Conservation (phyloP, 2,888 invertebrate species). For the Euphydryas editha region DNA sequence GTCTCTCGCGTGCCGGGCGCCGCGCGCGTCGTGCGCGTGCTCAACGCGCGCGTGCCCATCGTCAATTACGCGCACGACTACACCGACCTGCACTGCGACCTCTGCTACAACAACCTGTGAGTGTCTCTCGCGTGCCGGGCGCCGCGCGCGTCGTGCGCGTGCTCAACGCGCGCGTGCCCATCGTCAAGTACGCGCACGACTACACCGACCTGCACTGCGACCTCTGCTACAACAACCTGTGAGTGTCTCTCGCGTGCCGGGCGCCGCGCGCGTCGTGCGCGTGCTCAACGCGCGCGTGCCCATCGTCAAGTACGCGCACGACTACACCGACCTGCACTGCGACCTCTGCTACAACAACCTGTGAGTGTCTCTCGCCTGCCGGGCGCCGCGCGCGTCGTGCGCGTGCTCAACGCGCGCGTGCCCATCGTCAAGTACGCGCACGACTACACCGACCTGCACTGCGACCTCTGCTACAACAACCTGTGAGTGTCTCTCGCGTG, state of each 20-base stretch:
- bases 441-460: slow-evolving; percentile 87
- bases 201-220: too few species aligned
- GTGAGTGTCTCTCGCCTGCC: slow-evolving; percentile 79
- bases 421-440: slow-evolving; percentile 86
- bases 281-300: slow-evolving; percentile 88
- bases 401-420: slow-evolving; percentile 87
- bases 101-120: slow-evolving; percentile 84
- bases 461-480: slow-evolving; percentile 90
- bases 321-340: slow-evolving; percentile 90
- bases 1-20: background rate
- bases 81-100: slow-evolving; percentile 91
- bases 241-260: too few species aligned
- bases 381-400: slow-evolving; percentile 61
- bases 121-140: too few species aligned
- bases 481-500: too few species aligned
- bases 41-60: slow-evolving; percentile 90
- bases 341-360: slow-evolving; percentile 92
- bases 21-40: slow-evolving; percentile 82
- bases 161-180: too few species aligned
- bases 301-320: slow-evolving; percentile 93
- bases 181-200: too few species aligned
- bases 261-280: slow-evolving; percentile 85
- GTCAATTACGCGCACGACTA: slow-evolving; percentile 72
- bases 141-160: too few species aligned
- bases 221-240: slow-evolving; percentile 66